Evolutionary conservation across 2,797 vertebrate species (phyloP).

Genomic region (Delichon dasypus): DNA sequence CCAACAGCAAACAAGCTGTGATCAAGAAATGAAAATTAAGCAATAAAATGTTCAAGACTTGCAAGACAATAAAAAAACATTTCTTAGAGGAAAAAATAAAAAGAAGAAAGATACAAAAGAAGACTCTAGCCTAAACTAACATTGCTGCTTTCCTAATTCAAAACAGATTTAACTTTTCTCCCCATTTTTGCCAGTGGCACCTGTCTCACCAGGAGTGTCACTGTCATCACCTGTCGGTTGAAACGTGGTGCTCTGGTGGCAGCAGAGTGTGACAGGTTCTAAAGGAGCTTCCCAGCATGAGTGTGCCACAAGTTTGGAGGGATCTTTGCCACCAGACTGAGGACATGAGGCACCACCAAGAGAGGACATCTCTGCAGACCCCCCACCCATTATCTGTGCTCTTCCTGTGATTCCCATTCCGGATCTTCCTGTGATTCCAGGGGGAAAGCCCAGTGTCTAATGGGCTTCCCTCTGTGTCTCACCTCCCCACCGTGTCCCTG

Average conservation of each 20-base stretch:
- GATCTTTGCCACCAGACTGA: not conserved
- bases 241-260: not conserved
- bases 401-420: not conserved
- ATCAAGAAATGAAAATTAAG: constrained; percentile 37
- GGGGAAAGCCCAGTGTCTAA: not conserved
- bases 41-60: constrained; percentile 43
- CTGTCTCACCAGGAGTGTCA: not conserved
- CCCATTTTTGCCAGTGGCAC: not conserved
- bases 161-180: not conserved
- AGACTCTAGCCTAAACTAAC: not conserved
- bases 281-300: not conserved
- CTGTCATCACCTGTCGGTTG: not conserved
- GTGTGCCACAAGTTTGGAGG: not conserved
- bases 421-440: too few relatives aligned
- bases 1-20: not conserved
- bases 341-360: not conserved
- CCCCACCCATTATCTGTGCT: not conserved
- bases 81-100: constrained; percentile 1
- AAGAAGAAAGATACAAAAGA: not conserved
- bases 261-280: not conserved
- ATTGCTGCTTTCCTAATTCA: not conserved
- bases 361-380: not conserved
- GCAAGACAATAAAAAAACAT: constrained; percentile 6
- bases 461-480: not conserved
- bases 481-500: not conserved